Base-by-base conservation (phyloP, 2,888 invertebrate genomes). In the Cataglyphis livida region DNA sequence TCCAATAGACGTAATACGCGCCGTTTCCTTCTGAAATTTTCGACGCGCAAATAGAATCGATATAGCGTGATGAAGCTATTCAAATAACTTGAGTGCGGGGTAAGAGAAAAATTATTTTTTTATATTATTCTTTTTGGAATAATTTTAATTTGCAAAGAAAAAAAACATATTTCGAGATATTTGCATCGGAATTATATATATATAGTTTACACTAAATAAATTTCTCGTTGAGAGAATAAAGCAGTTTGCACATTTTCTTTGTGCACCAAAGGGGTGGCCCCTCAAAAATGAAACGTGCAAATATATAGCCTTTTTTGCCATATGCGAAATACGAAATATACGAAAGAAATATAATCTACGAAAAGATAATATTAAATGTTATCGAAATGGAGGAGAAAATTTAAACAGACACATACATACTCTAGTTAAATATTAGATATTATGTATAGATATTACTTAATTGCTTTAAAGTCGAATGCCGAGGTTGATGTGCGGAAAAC, bases 31-130 rank as follows among this genome's bases (percentile, higher is more conserved):
- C 32, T 12, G 0, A 5, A 21, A 48, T 65, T 51, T 64, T 65
- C 75, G 48, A 74, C 48, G 65, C 25, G 41, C 4, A 62, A 21
- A 25, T 64, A 15, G 25, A 62, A 74, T 48, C 48, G 61, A 62
- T 35, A 18, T 68, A 48, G 48, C 38, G 18, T 28, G 44, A 0
- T 3, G n/a, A 41, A 62, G 10, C 21, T 15, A 7, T n/a, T 51
- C 51, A 7, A 73, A 18, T 28, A 57, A 28, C 9, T n/a, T 4
- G 1, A 0, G 18, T 15, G 12, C 10, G 10, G 10, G 15, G n/a
- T 15, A 48, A 7, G 3, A 18, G 3, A 41, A 2, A 0, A 32
- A 6, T 0, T 54, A 9, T 35, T 54, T 5, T 68, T 7, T 1
- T 12, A 0, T 7, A 4, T 32, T 1, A 32, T 32, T 1, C 15